A percentile compares a stretch with the other conserved stretches of the same genome.
phyloP scores from a whole-genome alignment of 2,113 vertebrate genomes.

The Actenoides lindsayi region DNA sequence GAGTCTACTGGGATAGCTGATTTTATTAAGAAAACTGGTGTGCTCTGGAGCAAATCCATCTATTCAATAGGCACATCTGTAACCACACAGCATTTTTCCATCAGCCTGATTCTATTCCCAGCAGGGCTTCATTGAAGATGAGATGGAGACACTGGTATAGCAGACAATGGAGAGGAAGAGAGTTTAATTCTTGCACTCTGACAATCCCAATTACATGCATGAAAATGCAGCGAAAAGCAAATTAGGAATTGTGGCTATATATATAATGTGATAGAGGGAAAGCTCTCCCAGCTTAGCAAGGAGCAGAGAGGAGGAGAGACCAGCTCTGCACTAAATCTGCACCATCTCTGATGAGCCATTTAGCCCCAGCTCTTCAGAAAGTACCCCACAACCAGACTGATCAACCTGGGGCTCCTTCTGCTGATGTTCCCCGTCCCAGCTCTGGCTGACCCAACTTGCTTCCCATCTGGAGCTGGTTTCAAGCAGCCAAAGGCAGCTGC shows the following conservation, averaged over 20 bases:
- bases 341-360: fast-evolving
- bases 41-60: not conserved
- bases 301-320: not conserved
- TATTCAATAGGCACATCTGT: not conserved
- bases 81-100: not conserved
- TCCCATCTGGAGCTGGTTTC: not conserved
- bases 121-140: not conserved
- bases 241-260: not conserved
- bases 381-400: not conserved
- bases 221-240: not conserved
- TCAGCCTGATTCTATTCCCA: not conserved
- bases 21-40: not conserved
- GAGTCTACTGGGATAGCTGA: fast-evolving
- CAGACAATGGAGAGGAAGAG: not conserved
- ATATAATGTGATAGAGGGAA: not conserved
- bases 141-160: not conserved
- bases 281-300: not conserved
- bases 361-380: not conserved
- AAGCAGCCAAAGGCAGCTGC: no score
- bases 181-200: not conserved
- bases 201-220: not conserved
- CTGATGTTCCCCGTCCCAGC: not conserved
- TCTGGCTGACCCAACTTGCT: not conserved
- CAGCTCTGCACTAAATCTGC: not conserved
- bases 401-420: not conserved